Conservation (phyloP, 2,797 vertebrate genomes). For the Rhinoraja longicauda region DNA sequence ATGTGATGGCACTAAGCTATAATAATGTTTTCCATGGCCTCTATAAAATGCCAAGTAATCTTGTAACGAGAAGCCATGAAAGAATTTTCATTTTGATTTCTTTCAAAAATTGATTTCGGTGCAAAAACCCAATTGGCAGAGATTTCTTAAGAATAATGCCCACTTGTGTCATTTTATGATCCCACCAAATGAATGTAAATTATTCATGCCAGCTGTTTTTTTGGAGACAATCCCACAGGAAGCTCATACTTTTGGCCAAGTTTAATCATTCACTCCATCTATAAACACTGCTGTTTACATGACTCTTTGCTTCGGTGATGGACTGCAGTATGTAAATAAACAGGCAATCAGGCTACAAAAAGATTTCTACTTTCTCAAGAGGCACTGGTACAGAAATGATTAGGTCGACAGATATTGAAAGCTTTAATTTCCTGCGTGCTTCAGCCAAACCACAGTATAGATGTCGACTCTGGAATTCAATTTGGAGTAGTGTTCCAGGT, state of each 20-base stretch:
- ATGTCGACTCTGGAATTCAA: background rate
- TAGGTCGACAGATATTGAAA: background rate
- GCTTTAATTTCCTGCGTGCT: slow-evolving; percentile 2
- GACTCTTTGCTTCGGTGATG: slow-evolving; percentile 9
- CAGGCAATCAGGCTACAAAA: background rate
- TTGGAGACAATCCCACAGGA: background rate
- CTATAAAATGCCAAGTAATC: background rate
- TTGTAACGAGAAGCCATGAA: background rate
- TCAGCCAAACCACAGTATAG: background rate
- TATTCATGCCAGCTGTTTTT: background rate
- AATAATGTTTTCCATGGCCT: background rate
- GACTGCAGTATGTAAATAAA: slow-evolving; percentile 28
- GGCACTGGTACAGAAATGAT: slow-evolving; percentile 2
- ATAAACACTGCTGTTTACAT: slow-evolving; percentile 26
- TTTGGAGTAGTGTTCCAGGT: background rate
- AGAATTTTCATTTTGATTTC: background rate
- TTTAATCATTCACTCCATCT: slow-evolving; percentile 26
- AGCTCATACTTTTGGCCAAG: background rate
- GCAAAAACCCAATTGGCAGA: background rate
- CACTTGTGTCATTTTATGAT: background rate
- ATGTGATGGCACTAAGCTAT: background rate
- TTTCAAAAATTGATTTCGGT: background rate
- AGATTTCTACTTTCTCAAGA: background rate
- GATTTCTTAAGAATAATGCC: background rate
- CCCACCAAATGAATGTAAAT: background rate